Evolutionary conservation across 2,888 invertebrate species (phyloP).

Genomic region (Pomacea canaliculata): DNA sequence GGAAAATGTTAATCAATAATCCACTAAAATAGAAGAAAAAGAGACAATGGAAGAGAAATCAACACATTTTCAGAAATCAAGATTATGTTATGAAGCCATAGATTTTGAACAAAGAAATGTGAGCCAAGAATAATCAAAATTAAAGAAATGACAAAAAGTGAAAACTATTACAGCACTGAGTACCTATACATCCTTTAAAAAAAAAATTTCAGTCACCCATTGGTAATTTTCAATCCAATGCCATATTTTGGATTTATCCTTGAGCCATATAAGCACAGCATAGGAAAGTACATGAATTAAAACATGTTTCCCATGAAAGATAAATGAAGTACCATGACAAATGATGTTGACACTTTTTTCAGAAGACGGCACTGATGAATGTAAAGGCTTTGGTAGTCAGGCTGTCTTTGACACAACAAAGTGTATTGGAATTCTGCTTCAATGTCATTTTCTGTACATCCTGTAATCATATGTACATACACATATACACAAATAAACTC

Average conservation of each 20-base stretch:
- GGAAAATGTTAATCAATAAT: too few relatives aligned
- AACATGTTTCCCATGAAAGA: background rate
- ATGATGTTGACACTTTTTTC: background rate
- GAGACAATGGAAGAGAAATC: too few relatives aligned
- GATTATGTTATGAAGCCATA: too few relatives aligned
- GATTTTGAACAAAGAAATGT: too few relatives aligned
- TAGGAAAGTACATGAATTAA: background rate
- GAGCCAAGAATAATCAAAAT: background rate
- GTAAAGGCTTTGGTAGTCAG: background rate
- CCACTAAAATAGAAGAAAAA: too few relatives aligned
- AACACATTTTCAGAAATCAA: too few relatives aligned
- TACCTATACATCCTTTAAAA: too few relatives aligned
- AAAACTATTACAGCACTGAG: too few relatives aligned
- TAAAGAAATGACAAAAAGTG: background rate
- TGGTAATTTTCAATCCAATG: too few relatives aligned
- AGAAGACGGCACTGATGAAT: constrained; percentile 3
- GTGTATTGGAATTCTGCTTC: background rate
- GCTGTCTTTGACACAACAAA: background rate
- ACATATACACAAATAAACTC: background rate
- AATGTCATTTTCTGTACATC: background rate
- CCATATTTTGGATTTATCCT: too few relatives aligned
- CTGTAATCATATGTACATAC: background rate
- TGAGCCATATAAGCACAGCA: background rate
- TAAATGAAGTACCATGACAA: background rate
- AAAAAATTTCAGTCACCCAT: too few relatives aligned